These are phyloP conservation scores for Aeoliscus strigatus DNA, from an alignment of 2,797 vertebrate species.

Conservation along the genomic window DNA sequence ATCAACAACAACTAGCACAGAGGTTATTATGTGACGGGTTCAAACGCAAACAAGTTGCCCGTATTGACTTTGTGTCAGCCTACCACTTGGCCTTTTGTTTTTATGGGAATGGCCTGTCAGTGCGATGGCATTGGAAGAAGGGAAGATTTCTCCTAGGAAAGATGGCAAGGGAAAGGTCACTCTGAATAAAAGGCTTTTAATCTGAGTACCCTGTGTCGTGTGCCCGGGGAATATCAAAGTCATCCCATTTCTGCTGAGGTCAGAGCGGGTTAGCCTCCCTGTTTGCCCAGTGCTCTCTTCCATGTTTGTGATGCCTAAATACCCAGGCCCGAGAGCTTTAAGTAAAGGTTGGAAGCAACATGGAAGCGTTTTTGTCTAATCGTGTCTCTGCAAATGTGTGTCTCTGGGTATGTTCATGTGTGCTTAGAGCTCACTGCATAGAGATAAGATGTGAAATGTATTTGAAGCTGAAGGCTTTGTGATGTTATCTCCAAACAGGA, in stretches of 20 bases:
- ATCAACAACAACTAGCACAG: constrained; percentile 45
- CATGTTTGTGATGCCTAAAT: constrained; percentile 56
- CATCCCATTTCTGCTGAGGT: constrained; percentile 60
- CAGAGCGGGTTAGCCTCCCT: constrained; percentile 43
- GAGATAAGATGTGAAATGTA: constrained; percentile 31
- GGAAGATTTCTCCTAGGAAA: constrained; percentile 69
- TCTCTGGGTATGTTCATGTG: background rate
- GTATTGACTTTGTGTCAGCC: constrained; percentile 77
- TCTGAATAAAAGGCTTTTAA: constrained; percentile 75
- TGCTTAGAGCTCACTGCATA: constrained; percentile 8
- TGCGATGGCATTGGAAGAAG: constrained; percentile 43
- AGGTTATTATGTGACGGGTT: constrained; percentile 58
- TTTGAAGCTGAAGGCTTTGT: constrained; percentile 19
- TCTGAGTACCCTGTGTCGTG: constrained; percentile 61
- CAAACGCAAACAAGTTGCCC: constrained; percentile 55
- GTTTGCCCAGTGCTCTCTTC: constrained; percentile 43
- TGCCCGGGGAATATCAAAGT: constrained; percentile 73
- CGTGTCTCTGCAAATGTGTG: constrained; percentile 12
- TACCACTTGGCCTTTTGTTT: constrained; percentile 77
- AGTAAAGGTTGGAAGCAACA: constrained; percentile 57
- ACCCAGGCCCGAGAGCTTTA: constrained; percentile 38
- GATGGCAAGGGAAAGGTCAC: constrained; percentile 71
- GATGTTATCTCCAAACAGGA: constrained; percentile 16
- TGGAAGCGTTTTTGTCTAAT: constrained; percentile 16
- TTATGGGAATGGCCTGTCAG: constrained; percentile 63